Evolutionary conservation across 2,797 vertebrate genomes (phyloP).

Genomic region (Podarcis siculus): DNA sequence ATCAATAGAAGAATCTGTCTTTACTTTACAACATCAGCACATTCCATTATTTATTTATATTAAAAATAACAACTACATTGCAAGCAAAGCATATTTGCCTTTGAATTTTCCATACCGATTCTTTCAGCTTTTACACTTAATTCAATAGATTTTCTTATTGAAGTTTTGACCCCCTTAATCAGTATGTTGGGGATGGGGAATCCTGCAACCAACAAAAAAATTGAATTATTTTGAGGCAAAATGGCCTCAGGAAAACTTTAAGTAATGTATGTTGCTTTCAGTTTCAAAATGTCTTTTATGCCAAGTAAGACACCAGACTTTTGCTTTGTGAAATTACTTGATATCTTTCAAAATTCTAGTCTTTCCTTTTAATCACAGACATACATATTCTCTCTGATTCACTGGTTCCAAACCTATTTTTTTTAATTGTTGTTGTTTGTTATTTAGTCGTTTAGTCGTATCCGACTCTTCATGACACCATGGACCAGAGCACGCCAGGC

Average conservation of each 20-base stretch:
- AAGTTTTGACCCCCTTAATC: conserved; percentile 30
- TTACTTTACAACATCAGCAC: neutral
- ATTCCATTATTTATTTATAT: neutral
- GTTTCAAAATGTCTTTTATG: conserved; percentile 45
- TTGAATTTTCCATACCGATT: conserved; percentile 17
- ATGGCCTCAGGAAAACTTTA: conserved; percentile 54
- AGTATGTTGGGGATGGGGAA: neutral
- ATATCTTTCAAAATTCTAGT: neutral
- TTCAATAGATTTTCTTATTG: conserved; percentile 41
- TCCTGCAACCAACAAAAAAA: neutral
- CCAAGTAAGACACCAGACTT: neutral
- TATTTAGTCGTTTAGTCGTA: too few relatives aligned
- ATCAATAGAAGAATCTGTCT: conserved; percentile 13
- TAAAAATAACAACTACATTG: neutral
- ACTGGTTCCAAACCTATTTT: neutral
- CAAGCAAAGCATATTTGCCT: conserved; percentile 19
- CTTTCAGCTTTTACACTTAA: conserved; percentile 45
- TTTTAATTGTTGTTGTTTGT: too few relatives aligned
- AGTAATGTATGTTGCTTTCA: conserved; percentile 64
- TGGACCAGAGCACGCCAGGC: too few relatives aligned
- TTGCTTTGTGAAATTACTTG: conserved; percentile 20
- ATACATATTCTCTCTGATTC: neutral
- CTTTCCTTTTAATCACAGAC: neutral
- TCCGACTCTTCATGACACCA: too few relatives aligned
- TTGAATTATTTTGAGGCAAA: conserved; percentile 44